Evolutionary conservation across 2,113 vertebrate genomes (phyloP).

Genomic region (Cnemophilus loriae): DNA sequence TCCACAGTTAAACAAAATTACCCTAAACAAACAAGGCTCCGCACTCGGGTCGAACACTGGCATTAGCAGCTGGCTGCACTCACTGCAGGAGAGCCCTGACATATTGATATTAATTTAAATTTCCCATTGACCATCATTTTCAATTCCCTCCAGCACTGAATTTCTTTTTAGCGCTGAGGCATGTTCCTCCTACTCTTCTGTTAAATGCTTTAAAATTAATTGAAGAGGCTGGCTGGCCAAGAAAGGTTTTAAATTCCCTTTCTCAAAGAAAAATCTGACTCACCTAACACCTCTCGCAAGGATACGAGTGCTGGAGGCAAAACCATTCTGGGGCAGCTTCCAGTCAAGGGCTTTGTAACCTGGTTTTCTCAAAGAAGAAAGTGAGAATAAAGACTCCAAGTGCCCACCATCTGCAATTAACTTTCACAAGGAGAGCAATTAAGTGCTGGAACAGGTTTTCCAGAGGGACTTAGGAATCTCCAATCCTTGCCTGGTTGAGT

Average conservation of each 20-base stretch:
- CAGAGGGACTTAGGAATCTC: background rate
- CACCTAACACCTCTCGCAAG: background rate
- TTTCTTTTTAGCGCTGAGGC: background rate
- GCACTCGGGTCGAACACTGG: rapidly evolving
- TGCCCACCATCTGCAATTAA: background rate
- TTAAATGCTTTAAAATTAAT: conserved; percentile 39
- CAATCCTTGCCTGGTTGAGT: background rate
- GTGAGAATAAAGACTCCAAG: background rate
- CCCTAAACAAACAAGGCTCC: background rate
- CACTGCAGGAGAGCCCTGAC: background rate
- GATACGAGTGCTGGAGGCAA: background rate
- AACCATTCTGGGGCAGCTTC: background rate
- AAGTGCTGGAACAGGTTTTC: background rate
- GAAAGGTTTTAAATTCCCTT: background rate
- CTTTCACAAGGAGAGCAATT: background rate
- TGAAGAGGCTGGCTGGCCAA: background rate
- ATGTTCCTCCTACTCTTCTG: background rate
- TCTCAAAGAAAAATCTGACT: background rate
- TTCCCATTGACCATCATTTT: conserved; percentile 34
- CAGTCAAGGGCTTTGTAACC: background rate
- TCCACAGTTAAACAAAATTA: background rate
- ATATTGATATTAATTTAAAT: background rate
- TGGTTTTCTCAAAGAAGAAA: background rate
- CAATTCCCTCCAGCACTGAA: background rate
- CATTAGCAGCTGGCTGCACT: background rate